Evolutionary conservation across 2,888 invertebrate genomes (phyloP).

Genomic region (Amblyjoppa proteus): DNA sequence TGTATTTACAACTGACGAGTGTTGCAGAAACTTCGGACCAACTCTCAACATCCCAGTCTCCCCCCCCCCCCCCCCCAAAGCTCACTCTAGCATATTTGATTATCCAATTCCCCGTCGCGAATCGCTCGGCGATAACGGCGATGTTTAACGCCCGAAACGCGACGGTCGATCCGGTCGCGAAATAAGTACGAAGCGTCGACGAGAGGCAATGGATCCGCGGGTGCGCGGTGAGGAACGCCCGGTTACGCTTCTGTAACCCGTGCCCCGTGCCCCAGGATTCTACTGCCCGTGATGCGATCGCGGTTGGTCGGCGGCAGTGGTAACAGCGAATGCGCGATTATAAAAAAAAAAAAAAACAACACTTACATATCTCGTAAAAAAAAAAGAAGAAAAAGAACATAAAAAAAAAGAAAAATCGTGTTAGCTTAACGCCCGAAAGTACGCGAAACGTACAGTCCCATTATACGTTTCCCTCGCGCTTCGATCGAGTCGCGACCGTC

Average conservation of each 20-base stretch:
- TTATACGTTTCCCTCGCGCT: neutral
- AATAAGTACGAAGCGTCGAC: constrained; percentile 59
- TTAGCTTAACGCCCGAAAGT: no score
- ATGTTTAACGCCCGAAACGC: neutral
- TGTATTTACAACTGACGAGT: constrained; percentile 59
- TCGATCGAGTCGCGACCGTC: neutral
- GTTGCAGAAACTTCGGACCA: constrained; percentile 39
- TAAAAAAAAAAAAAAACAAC: constrained; percentile 7
- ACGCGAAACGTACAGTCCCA: neutral
- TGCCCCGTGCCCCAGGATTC: constrained; percentile 24
- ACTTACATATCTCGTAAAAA: neutral
- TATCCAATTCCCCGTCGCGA: constrained; percentile 49
- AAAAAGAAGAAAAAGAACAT: neutral
- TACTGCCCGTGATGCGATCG: constrained; percentile 42
- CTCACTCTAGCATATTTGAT: constrained; percentile 51
- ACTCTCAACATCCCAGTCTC: neutral
- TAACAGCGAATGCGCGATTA: constrained; percentile 64
- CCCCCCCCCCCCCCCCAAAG: neutral
- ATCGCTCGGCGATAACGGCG: constrained; percentile 8
- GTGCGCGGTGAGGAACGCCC: constrained; percentile 21
- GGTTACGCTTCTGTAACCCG: neutral
- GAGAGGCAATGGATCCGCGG: constrained; percentile 37
- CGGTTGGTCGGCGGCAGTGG: constrained; percentile 67
- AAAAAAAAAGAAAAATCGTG: neutral
- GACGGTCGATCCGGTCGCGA: constrained; percentile 19